Percentiles rank a stretch among this genome's conserved stretches.
These are phyloP conservation scores for Parasteatoda tepidariorum DNA, from an alignment of 1,140 invertebrate species.

Conservation along the genomic window DNA sequence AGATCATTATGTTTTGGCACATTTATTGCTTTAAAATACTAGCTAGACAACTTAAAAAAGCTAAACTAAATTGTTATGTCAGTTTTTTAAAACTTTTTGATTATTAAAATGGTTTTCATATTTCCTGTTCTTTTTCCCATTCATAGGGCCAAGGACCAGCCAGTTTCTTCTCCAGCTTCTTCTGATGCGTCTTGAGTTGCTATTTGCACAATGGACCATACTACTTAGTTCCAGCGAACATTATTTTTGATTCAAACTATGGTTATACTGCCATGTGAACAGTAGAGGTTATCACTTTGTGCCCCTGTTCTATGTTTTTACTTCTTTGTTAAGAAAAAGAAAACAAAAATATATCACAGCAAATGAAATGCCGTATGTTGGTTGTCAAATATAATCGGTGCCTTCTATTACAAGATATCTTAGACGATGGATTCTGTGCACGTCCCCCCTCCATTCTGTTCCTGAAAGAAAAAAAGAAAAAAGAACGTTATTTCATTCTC, in stretches of 20 bases:
- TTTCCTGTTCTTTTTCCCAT: background rate
- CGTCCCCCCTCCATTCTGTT: background rate
- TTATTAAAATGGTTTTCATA: background rate
- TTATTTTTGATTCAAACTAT: slow-evolving; percentile 59
- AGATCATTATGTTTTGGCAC: too few species aligned
- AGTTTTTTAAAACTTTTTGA: too few species aligned
- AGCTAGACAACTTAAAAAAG: too few species aligned
- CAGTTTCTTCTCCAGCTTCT: slow-evolving; percentile 70
- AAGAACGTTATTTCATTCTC: background rate
- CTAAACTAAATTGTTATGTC: too few species aligned
- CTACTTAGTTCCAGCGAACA: slow-evolving; percentile 59
- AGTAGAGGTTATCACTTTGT: slow-evolving; percentile 57
- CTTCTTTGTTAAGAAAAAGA: slow-evolving; percentile 53
- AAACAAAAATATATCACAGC: slow-evolving; percentile 49
- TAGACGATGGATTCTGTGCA: slow-evolving; percentile 26
- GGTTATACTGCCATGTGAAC: slow-evolving; percentile 59
- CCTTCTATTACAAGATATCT: slow-evolving; percentile 50
- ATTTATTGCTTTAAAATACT: too few species aligned
- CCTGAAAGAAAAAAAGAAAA: background rate
- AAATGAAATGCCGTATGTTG: slow-evolving; percentile 52
- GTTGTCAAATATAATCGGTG: slow-evolving; percentile 59
- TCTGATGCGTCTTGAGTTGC: slow-evolving; percentile 64
- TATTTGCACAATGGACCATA: slow-evolving; percentile 60
- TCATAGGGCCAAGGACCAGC: slow-evolving; percentile 67
- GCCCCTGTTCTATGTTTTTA: slow-evolving; percentile 60